Percentiles rank a stretch among this genome's conserved stretches.
These are phyloP conservation scores for Lanistes nyassanus DNA, from an alignment of 1,140 invertebrate species.

Conservation along the genomic window DNA sequence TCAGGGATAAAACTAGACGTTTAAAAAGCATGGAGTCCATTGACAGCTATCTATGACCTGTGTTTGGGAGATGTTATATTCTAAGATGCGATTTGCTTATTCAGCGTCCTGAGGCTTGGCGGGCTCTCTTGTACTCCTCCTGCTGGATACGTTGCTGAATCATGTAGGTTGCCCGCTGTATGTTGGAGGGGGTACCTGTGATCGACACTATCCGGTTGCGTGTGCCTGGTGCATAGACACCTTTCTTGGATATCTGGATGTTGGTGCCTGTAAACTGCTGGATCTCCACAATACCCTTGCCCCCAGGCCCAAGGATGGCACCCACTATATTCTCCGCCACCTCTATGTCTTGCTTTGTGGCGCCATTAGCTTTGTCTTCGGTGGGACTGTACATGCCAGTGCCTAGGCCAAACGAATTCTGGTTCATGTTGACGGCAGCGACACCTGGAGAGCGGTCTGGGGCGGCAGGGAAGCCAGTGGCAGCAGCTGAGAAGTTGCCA, in stretches of 20 bases:
- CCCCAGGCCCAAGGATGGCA: conserved; percentile 95
- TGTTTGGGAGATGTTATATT: not conserved
- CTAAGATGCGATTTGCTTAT: not conserved
- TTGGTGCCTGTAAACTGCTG: conserved; percentile 95
- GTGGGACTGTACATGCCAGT: conserved; percentile 69
- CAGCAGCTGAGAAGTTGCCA: conserved; percentile 46
- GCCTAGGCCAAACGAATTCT: conserved; percentile 83
- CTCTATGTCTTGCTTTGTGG: conserved; percentile 87
- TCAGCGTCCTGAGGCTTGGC: conserved; percentile 60
- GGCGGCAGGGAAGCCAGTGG: conserved; percentile 43
- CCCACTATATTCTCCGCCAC: conserved; percentile 93
- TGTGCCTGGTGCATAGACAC: conserved; percentile 94
- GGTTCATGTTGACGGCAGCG: conserved; percentile 69
- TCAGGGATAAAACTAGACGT: conserved; percentile 4
- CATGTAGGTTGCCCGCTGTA: conserved; percentile 89
- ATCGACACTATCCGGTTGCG: conserved; percentile 97
- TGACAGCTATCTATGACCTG: conserved; percentile 9
- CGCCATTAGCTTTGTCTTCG: conserved; percentile 68
- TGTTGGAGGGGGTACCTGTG: conserved; percentile 86
- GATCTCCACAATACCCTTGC: conserved; percentile 94
- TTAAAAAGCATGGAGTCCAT: conserved; percentile 1
- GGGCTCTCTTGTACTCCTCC: conserved; percentile 91
- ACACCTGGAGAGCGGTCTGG: conserved; percentile 65
- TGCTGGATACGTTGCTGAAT: conserved; percentile 95
- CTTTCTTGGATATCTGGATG: conserved; percentile 99